Conservation (phyloP, 2,113 vertebrate species). For the Rallus limicola region DNA sequence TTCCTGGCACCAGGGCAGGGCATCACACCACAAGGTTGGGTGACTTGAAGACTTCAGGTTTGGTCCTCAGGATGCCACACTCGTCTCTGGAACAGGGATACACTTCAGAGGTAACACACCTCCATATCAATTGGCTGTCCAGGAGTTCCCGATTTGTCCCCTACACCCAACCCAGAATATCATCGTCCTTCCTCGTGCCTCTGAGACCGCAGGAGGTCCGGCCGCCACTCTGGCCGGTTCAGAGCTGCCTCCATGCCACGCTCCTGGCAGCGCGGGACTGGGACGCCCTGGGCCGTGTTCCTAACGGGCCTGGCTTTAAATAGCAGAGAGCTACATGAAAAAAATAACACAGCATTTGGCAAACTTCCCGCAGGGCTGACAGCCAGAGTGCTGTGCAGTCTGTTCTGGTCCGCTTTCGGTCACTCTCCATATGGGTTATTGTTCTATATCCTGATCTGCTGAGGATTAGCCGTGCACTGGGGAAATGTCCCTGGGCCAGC, state of each 20-base stretch:
- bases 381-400: neutral
- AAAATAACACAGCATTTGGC: neutral
- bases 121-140: neutral
- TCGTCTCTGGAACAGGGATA: neutral
- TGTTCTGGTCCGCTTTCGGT: neutral
- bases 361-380: neutral
- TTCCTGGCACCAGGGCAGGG: accelerated
- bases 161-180: neutral
- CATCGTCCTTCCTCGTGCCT: neutral
- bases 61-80: neutral
- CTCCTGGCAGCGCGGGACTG: neutral
- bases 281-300: neutral
- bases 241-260: neutral
- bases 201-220: neutral
- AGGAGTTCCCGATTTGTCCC: neutral
- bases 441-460: neutral
- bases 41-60: neutral
- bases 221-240: neutral
- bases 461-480: neutral
- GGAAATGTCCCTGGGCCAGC: neutral
- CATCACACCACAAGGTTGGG: accelerated
- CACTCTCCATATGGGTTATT: neutral
- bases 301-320: neutral
- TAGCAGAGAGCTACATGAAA: neutral
- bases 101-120: neutral